Evolutionary conservation across 1,140 invertebrate species (phyloP), one percentile per base, ranked within the genome.

Genomic region (Venustaconcha ellipsiformis): DNA sequence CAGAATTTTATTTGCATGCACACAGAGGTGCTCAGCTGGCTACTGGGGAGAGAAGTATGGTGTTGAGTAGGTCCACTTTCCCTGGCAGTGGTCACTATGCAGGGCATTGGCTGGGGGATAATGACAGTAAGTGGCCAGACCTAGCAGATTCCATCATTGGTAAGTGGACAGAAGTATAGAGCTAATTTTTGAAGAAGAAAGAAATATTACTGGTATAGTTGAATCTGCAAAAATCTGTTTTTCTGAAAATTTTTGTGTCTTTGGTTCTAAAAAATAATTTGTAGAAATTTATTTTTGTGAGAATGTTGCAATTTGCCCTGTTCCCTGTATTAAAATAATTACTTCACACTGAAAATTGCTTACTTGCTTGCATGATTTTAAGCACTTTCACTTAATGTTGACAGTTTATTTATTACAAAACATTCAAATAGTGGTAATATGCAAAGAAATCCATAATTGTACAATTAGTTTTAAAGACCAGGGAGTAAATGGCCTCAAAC

Each of bases 101-200:
- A 14, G 96, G 95, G 14, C 95, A 97, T 90, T 98, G 97, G 97
- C 94, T 95, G 78, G 96, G 96, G 2, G 87, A 88, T 70, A 88
- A 88, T 82, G 78, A 81, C 17, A 83, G 83, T 66, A 57, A 57
- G 48, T 88, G 87, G 87, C 30, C 57, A 17, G 76, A 83, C 55
- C 58, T 88, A 69, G 66, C 56, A 56, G 72, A 78, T 23, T 86
- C 82, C 17, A 83, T 88, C 37, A 81, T 84, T 65, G 86, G 85
- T 84, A 75, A 72, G 78, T 58, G 4, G 55, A 18, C 55, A 48
- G 55, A n/a, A 18, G 11, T 48, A 55, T 6, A 48, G 37, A 8
- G 37, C 11, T 48, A 8, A 11, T 11, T 48, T 48, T 11, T 56
- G 8, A 20, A 68, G 18, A 56, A 18, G 18, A 62, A n/a, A 23